Evolutionary conservation across 1,140 invertebrate species (phyloP), one percentile per base, ranked within the genome.

Genomic region (Formica exsecta): DNA sequence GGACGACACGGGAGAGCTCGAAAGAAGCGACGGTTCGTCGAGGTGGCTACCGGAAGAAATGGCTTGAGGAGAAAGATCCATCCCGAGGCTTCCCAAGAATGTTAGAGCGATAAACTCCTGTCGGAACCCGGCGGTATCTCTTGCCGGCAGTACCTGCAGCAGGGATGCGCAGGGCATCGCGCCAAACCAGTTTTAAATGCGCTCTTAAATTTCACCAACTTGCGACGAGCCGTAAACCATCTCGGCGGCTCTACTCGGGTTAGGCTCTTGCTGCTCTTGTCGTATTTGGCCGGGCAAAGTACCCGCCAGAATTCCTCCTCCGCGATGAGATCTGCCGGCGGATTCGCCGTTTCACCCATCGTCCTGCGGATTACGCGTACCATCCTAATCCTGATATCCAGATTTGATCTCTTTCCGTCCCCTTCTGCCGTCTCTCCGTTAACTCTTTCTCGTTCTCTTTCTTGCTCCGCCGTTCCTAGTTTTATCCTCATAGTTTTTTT

Each of bases 181-280:
- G 94, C 94, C 94, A 95, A 95, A 95, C 94, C 94, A 94, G 94
- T 94, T 95, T 95, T 94, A 95, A 94, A 95, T 94, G 94, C 94
- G 93, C 94, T 94, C 94, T 95, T 95, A 95, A 95, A 95, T 94
- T 94, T 94, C 92, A 92, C 90, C 93, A 93, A 94, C 91, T 93
- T 93, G 92, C 94, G 92, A 94, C 94, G 94, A 94, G 93, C 93
- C 93, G 94, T 95, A 95, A 94, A 94, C 93, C 93, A 95, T 94
- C 93, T 94, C 92, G 92, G 91, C 92, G 92, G 92, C 93, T 94
- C 92, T 89, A 91, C 44, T 88, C 84, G 91, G 89, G 92, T 93
- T 93, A 94, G 92, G 92, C 91, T 51, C 48, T 51, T 91, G 92
- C 90, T 93, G 92, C 86, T 91, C 91, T 91, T 92, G 91, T 93